These are phyloP conservation scores for Pachypeltis micranthus DNA, from an alignment of 1,140 invertebrate species.

Conservation along the genomic window DNA sequence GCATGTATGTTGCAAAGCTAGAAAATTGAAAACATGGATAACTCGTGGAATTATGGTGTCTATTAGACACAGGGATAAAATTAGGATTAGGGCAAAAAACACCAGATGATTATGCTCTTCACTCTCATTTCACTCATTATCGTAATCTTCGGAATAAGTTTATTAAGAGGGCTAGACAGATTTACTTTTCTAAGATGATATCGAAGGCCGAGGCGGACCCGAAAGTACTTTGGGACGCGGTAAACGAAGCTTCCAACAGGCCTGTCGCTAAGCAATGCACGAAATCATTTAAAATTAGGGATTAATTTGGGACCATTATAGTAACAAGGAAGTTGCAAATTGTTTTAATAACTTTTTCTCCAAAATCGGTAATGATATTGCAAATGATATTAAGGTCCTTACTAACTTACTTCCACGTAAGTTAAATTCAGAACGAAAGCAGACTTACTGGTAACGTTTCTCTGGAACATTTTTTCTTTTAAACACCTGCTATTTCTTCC, in stretches of 20 bases:
- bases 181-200: neutral
- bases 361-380: neutral
- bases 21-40: neutral
- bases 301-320: neutral
- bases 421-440: neutral
- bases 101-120: neutral
- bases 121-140: neutral
- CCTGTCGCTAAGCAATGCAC: neutral
- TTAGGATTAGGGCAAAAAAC: neutral
- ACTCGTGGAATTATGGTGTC: neutral
- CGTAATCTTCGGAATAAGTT: neutral
- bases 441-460: neutral
- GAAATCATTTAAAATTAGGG: neutral
- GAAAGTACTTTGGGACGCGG: neutral
- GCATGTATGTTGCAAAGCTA: neutral
- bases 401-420: neutral
- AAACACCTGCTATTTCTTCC: too few species aligned
- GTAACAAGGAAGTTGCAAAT: neutral
- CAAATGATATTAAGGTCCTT: neutral
- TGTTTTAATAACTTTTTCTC: neutral
- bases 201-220: neutral
- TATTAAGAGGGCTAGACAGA: neutral
- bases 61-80: neutral
- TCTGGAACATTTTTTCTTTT: neutral
- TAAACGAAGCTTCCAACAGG: neutral